A percentile compares a stretch with the other conserved stretches of the same genome.
Evolutionary conservation across 2,797 vertebrate species (phyloP).

Genomic region (Myiotriccus ornatus): DNA sequence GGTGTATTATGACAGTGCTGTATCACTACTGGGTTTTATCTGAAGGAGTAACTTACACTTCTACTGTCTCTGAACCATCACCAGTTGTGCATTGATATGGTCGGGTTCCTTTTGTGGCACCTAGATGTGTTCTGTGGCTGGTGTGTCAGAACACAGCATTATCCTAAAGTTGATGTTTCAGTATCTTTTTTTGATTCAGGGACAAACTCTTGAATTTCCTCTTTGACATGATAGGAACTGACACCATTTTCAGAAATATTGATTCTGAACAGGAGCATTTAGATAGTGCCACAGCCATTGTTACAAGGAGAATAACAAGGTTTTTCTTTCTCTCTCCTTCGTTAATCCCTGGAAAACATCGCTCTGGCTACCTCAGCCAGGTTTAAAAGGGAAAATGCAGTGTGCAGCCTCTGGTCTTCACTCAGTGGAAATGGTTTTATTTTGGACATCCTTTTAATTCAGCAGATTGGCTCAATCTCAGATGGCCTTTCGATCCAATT

Average conservation of each 20-base stretch:
- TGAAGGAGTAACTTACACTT: background rate
- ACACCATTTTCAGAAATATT: conserved; percentile 3
- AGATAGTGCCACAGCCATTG: background rate
- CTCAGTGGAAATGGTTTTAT: background rate
- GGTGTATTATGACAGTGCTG: background rate
- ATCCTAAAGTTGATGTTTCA: background rate
- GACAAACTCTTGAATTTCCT: background rate
- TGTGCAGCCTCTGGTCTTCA: background rate
- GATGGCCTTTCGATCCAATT: conserved; percentile 10
- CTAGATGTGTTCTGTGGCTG: background rate
- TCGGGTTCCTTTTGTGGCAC: background rate
- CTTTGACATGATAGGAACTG: background rate
- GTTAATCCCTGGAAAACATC: background rate
- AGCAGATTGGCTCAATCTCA: background rate
- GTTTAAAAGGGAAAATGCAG: background rate
- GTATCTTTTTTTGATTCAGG: background rate
- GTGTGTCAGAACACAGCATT: background rate
- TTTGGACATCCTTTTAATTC: conserved; percentile 2
- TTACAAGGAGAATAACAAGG: background rate
- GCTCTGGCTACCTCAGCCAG: background rate
- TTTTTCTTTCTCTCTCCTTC: background rate
- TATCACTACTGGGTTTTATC: background rate
- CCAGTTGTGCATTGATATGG: background rate
- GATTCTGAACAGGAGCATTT: conserved; percentile 3
- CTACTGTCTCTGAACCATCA: background rate